These are phyloP conservation scores for Lophius americanus DNA, from an alignment of 2,797 vertebrate genomes.

Conservation along the genomic window DNA sequence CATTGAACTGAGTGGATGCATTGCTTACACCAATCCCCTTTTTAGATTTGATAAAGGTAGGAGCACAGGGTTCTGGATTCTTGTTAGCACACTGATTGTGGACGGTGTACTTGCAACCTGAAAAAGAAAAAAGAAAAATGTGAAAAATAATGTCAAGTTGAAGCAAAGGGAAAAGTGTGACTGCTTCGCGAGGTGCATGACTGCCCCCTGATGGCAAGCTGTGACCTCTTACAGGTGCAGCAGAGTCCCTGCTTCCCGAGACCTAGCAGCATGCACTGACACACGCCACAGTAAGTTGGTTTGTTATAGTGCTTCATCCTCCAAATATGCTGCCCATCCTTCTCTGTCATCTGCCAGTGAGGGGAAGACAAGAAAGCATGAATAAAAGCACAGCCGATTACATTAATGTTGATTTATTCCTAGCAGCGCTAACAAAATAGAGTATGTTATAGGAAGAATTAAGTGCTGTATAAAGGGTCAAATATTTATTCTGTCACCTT, in stretches of 20 bases:
- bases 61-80: conserved; percentile 83
- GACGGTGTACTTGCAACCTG: conserved; percentile 90
- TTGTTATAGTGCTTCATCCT: conserved; percentile 90
- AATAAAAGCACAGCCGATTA: background rate
- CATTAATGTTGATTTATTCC: background rate
- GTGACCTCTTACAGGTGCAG: conserved; percentile 85
- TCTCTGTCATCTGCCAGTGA: conserved; percentile 83
- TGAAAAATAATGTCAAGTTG: no score
- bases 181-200: conserved; percentile 1
- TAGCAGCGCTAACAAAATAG: background rate
- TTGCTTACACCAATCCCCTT: conserved; percentile 87
- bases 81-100: conserved; percentile 91
- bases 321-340: conserved; percentile 91
- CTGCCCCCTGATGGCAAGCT: conserved; percentile 59
- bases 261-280: conserved; percentile 86
- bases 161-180: background rate
- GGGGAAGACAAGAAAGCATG: background rate
- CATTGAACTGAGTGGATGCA: background rate
- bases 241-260: conserved; percentile 90
- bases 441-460: background rate
- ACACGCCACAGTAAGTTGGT: conserved; percentile 88
- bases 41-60: conserved; percentile 88
- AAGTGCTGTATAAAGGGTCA: background rate
- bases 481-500: conserved; percentile 71
- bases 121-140: conserved; percentile 13